These are phyloP conservation scores for Pantherophis vulpinus DNA, from an alignment of 2,797 vertebrate species.

Conservation along the genomic window DNA sequence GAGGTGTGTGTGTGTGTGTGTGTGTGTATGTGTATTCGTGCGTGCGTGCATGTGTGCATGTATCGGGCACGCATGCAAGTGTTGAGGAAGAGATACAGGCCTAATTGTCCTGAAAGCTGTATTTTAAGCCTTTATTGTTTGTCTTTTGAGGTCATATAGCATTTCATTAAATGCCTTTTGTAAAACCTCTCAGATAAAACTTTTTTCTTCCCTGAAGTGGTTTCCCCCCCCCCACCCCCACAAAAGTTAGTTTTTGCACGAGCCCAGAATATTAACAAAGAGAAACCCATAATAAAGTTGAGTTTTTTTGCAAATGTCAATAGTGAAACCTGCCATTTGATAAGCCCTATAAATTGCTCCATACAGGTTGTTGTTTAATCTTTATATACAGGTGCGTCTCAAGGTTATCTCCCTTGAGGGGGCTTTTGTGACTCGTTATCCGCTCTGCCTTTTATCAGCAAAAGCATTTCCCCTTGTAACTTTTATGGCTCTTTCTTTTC, in stretches of 20 bases:
- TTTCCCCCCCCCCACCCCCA: constrained; percentile 34
- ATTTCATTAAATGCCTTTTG: constrained; percentile 56
- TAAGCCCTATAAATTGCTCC: constrained; percentile 68
- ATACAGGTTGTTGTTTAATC: constrained; percentile 68
- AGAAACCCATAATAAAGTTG: constrained; percentile 72
- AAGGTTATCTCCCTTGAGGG: constrained; percentile 74
- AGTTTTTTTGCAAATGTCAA: constrained; percentile 69
- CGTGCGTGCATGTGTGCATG: constrained; percentile 44
- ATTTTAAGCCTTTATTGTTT: constrained; percentile 22
- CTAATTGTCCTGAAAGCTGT: not conserved
- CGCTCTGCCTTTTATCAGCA: constrained; percentile 64
- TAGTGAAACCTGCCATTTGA: constrained; percentile 63
- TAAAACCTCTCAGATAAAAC: constrained; percentile 58
- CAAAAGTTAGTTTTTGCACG: constrained; percentile 46
- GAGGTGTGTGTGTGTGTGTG: constrained; percentile 38
- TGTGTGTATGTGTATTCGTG: constrained; percentile 24
- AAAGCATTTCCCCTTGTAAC: constrained; percentile 62
- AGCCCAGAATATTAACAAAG: constrained; percentile 60
- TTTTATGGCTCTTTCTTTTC: constrained; percentile 55
- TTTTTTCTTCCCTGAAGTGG: constrained; percentile 8
- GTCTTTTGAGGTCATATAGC: constrained; percentile 46
- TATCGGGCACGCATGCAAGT: not conserved
- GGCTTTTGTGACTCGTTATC: constrained; percentile 60
- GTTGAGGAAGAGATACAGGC: not conserved
- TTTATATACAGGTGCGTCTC: constrained; percentile 69